Base-by-base conservation (phyloP, 2,113 vertebrate genomes). In the Etia nguti region DNA sequence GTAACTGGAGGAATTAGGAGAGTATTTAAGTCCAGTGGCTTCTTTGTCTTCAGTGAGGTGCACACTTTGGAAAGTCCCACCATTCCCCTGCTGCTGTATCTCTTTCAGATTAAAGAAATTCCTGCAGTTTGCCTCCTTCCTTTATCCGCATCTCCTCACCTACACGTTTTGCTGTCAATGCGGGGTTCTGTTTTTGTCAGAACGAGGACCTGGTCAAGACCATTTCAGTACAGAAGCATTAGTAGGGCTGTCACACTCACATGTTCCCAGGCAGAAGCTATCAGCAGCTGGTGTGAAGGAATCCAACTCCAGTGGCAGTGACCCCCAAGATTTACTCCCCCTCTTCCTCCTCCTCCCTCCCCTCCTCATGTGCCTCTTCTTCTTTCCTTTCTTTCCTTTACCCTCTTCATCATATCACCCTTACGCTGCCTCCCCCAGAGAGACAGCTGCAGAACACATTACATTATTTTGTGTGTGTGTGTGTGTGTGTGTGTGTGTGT, bases 381-480 rank as follows among this genome's bases (percentile, higher is more conserved):
- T 75, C 83, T 68, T 87, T 68, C 31, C 85, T 62, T 73, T 82
- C 88, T 87, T 89, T 75, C 46, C 89, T 85, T 48, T 75, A 91
- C 92, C 73, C 93, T 91, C 85, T 89, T 89, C 89, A 86, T 92
- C 92, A 91, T 90, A 77, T 93, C 89, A 88, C 81, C 84, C 88
- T 60, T 34, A 90, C 81, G 85, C 81, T 46, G 85, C 88, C 89
- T 88, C 83, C 83, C 56, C 60, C 10, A 68, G 50, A 89, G 65
- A 90, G 89, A 95, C 95, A 95, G 94, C 94, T 96, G 94, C 68
- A 52, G 86, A 93, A 95, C 89, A 92, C 90, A 95, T 96, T 89
- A 95, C 62, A 86, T 31, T 82, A 57, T 77, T n/a, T 46, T 83
- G 68, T 54, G 38, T 55, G 62, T 52, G n/a, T n/a, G n/a, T n/a